A percentile compares a stretch with the other conserved stretches of the same genome.
Conservation (phyloP, 2,888 invertebrate species). For the Chrysolina haemoptera region DNA sequence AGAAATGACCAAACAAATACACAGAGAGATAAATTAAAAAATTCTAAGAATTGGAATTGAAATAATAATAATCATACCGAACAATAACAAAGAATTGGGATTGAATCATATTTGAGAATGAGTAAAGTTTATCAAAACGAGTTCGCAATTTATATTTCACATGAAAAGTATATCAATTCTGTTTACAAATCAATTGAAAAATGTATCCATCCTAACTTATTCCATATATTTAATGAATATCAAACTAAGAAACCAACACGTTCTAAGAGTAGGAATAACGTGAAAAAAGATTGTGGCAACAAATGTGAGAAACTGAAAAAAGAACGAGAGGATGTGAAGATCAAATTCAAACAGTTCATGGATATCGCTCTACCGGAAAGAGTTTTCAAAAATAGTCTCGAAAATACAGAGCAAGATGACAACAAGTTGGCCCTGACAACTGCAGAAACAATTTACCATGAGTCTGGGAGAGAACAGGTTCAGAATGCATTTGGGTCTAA, state of each 20-base stretch:
- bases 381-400: slow-evolving; percentile 19
- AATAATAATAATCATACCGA: no score
- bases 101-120: no score
- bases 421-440: slow-evolving; percentile 52
- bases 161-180: slow-evolving; percentile 69
- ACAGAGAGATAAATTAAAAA: no score
- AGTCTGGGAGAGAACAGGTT: slow-evolving; percentile 47
- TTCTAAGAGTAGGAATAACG: slow-evolving; percentile 35
- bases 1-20: no score
- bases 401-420: slow-evolving; percentile 16
- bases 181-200: slow-evolving; percentile 67
- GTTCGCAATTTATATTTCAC: slow-evolving; percentile 71
- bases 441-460: slow-evolving; percentile 53
- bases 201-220: slow-evolving; percentile 66
- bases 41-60: no score
- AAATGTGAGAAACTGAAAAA: slow-evolving; percentile 45
- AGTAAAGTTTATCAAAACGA: slow-evolving; percentile 54
- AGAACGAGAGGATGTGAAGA: slow-evolving; percentile 39
- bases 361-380: neutral
- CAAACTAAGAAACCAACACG: slow-evolving; percentile 40
- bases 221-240: slow-evolving; percentile 70
- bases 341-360: slow-evolving; percentile 34
- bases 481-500: slow-evolving; percentile 72
- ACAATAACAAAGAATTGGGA: no score
- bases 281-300: slow-evolving; percentile 35